Evolutionary conservation across 2,113 vertebrate genomes (phyloP).

Genomic region (Atrichornis clamosus): DNA sequence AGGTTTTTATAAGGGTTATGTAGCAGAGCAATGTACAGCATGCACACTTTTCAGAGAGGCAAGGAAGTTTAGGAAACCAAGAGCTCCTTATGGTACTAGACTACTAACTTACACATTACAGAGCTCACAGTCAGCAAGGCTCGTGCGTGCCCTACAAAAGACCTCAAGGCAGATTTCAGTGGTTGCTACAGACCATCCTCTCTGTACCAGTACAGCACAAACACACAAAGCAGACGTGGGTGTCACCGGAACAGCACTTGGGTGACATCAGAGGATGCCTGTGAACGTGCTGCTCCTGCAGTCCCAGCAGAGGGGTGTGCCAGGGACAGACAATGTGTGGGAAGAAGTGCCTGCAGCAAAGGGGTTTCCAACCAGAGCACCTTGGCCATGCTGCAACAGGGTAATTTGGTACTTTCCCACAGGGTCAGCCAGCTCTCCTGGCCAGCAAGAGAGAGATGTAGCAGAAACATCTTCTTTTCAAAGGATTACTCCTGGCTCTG

Average conservation of each 20-base stretch:
- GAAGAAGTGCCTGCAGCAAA: neutral
- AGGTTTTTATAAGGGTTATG: neutral
- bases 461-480: constrained; percentile 20
- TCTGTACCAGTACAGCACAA: neutral
- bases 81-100: neutral
- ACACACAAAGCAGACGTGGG: neutral
- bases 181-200: neutral
- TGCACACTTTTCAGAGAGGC: rapidly evolving
- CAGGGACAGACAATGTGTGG: neutral
- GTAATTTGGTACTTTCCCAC: constrained; percentile 30
- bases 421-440: constrained; percentile 7
- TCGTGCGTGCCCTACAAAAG: rapidly evolving
- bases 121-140: neutral
- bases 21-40: neutral
- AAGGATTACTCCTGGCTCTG: neutral
- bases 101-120: neutral
- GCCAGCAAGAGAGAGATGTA: neutral
- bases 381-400: neutral
- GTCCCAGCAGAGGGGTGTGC: neutral
- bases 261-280: neutral
- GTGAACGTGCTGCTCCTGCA: neutral
- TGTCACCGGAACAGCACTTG: neutral
- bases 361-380: neutral
- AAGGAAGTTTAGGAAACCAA: neutral
- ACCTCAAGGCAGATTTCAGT: neutral